phyloP scores from a whole-genome alignment of 2,888 invertebrate species.

The Acronicta psi region DNA sequence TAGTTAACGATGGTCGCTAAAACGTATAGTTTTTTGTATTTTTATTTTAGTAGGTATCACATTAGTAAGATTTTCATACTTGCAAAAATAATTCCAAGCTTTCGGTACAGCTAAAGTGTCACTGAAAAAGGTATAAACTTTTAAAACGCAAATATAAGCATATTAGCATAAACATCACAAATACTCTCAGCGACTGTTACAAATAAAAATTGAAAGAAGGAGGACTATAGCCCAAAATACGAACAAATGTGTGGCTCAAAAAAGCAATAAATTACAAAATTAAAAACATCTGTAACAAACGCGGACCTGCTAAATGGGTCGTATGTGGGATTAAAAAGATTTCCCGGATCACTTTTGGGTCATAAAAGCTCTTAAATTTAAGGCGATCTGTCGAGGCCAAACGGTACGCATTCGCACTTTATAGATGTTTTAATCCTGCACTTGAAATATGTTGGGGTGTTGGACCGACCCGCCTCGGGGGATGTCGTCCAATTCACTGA shows the following conservation, averaged over 20 bases:
- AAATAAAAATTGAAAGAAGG: slow-evolving; percentile 3
- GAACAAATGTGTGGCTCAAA: slow-evolving; percentile 29
- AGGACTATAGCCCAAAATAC: neutral
- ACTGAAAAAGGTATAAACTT: no score
- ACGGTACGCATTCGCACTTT: slow-evolving; percentile 84
- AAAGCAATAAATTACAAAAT: slow-evolving; percentile 53
- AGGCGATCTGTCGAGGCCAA: slow-evolving; percentile 83
- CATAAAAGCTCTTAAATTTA: slow-evolving; percentile 75
- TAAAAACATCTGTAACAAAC: slow-evolving; percentile 63
- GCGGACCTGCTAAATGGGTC: slow-evolving; percentile 69
- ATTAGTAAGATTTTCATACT: no score
- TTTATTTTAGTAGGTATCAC: no score
- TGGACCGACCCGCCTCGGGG: slow-evolving; percentile 41
- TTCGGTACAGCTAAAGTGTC: no score
- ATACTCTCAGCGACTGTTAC: slow-evolving; percentile 7
- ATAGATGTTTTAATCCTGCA: slow-evolving; percentile 84
- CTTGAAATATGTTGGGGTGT: slow-evolving; percentile 84
- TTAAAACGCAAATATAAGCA: no score
- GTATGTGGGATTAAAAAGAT: slow-evolving; percentile 76
- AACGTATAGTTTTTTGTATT: no score
- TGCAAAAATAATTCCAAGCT: no score
- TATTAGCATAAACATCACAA: no score
- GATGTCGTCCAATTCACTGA: slow-evolving; percentile 76
- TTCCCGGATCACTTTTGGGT: slow-evolving; percentile 50
- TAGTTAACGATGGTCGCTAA: no score